These are phyloP conservation scores for Phymatocera aterrima DNA, from an alignment of 2,888 invertebrate genomes.

Conservation along the genomic window DNA sequence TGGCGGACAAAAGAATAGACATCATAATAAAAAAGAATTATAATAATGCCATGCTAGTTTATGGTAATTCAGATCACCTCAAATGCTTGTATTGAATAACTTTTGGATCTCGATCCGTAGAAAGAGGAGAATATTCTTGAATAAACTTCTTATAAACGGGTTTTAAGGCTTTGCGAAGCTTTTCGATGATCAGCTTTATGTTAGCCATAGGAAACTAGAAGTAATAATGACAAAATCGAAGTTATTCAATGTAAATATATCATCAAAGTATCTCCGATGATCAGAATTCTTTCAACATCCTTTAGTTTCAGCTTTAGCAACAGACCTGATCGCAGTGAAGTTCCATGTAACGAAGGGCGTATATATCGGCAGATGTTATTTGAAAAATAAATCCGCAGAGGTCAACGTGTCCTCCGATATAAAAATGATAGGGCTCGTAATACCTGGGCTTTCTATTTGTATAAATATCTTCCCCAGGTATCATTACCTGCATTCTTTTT, in stretches of 20 bases:
- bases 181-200: constrained; percentile 83
- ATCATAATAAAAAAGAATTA: constrained; percentile 7
- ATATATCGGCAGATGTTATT: constrained; percentile 89
- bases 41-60: background rate
- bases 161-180: constrained; percentile 82
- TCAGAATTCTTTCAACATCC: too few relatives aligned
- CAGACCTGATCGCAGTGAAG: constrained; percentile 82
- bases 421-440: constrained; percentile 89
- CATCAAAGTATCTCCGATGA: too few relatives aligned
- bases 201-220: constrained; percentile 86
- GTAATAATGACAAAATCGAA: constrained; percentile 36
- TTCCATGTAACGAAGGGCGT: constrained; percentile 92
- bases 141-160: constrained; percentile 87
- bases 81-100: constrained; percentile 72
- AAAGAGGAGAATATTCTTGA: constrained; percentile 79
- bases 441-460: constrained; percentile 84
- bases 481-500: constrained; percentile 82
- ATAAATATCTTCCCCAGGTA: constrained; percentile 85
- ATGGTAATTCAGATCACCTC: constrained; percentile 65
- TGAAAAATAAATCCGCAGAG: constrained; percentile 88
- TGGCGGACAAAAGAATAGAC: background rate
- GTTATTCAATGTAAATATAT: background rate
- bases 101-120: constrained; percentile 48
- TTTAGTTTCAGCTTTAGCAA: background rate
- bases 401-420: constrained; percentile 87